phyloP scores from a whole-genome alignment of 2,113 vertebrate species.

The Limnothrissa miodon region DNA sequence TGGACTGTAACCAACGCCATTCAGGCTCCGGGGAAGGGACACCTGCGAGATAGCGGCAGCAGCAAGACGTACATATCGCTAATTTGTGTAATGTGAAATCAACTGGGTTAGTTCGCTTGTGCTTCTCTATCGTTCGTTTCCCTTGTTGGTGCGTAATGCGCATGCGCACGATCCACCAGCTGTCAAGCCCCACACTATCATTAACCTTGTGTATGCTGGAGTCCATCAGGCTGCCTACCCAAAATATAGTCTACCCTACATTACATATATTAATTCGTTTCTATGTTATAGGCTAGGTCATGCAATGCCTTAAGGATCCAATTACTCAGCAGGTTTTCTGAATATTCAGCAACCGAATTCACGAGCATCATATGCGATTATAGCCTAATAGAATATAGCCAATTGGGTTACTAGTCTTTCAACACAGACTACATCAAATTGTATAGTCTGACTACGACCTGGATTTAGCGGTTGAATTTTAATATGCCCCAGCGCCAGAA shows the following conservation, averaged over 20 bases:
- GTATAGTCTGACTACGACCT: no score
- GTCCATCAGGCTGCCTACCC: neutral
- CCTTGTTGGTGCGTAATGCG: constrained; percentile 6
- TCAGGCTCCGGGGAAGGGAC: constrained; percentile 61
- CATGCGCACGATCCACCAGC: constrained; percentile 2
- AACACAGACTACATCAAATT: no score
- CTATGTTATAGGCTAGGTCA: no score
- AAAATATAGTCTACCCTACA: neutral
- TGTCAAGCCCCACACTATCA: constrained; percentile 11
- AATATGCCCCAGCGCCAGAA: no score
- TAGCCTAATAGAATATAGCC: no score
- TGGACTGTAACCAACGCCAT: constrained; percentile 96
- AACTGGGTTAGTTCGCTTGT: constrained; percentile 42
- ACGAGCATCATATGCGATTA: neutral
- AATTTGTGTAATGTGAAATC: constrained; percentile 30
- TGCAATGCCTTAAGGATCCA: neutral
- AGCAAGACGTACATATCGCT: constrained; percentile 63
- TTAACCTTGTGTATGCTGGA: constrained; percentile 19
- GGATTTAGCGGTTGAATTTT: no score
- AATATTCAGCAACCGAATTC: neutral
- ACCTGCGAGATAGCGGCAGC: constrained; percentile 44
- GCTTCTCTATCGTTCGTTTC: constrained; percentile 14
- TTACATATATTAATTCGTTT: neutral
- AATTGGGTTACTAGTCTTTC: no score
- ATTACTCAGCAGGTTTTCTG: neutral